Base-by-base conservation (phyloP, 2,797 vertebrate species). In the Erithacus rubecula region DNA sequence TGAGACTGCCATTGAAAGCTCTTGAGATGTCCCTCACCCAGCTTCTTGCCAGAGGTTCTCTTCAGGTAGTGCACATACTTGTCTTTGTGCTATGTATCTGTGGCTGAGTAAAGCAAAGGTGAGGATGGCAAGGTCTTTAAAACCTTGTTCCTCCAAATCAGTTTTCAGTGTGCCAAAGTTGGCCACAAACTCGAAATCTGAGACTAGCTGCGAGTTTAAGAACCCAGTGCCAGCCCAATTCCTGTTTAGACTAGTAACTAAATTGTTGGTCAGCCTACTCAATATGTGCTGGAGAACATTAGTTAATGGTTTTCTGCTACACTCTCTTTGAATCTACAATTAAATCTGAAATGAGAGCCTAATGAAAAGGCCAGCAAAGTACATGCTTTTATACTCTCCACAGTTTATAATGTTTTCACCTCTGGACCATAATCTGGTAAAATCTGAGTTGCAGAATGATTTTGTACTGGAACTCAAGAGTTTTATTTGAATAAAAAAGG, bases 21-120 rank as follows among this genome's bases (percentile, higher is more conserved):
- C 39, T 27, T 37, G 47, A 79, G 55, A 24, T 36, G 21, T 41
- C 24, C 24, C 21, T 71, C 46, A 27, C 3, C 5, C 47, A 15
- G 19, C 4, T 43, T 32, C 78, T 72, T 43, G 24, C 12, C 15
- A 17, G 30, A 46, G 39, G 4, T 55, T 87, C 62, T 74, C 16
- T 12, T 39, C 19, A 58, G 43, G 14, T 7, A n/a, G 15, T 18
- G 30, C 0, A 4, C 59, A 41, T 53, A 46, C 46, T 20, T 37
- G 30, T 29, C 24, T 69, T 72, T 1, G 0, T 1, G 3, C 44
- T 34, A 2, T 1, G 3, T 9, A 18, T 36, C 74, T 65, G 30
- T 63, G 44, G 17, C 30, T 11, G 22, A 55, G 13, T n/a, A 56
- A 87, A 24, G 34, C 27, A 83, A 63, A 63, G 56, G 24, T 65